Evolutionary conservation across 37 sponge, comb jelly and placozoan genomes (phyloP), one percentile per base, ranked within the genome.

Genomic region (Hexactinellida sp.): DNA sequence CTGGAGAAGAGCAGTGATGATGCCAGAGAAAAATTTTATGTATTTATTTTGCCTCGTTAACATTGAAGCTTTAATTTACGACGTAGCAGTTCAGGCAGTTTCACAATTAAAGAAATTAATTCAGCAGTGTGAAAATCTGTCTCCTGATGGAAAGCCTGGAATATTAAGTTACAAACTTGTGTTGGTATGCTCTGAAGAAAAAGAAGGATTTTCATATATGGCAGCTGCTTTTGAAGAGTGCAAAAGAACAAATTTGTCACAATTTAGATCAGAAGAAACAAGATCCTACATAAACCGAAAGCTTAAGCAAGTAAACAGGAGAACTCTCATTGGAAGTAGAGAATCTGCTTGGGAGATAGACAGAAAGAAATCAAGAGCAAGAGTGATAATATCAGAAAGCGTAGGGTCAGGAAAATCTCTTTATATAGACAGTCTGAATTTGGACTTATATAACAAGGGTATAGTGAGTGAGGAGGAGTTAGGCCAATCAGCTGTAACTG

Each of bases 351-450:
- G 76, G 76, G 30, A 25, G 76, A 23, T 63, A 7, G 76, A 63
- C 13, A 28, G 13, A 32, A n/a, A 63, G 21, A 63, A n/a, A n/a
- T 63, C 76, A 3, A 63, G 76, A 63, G 76, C 13, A 7, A 63
- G 76, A n/a, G 3, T 63, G 25, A 23, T 63, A 10, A 23, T 63
- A n/a, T 63, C 76, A 25, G 76, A 63, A 7, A 63, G 76, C 34
- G 76, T 63, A n/a, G 76, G 76, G 13, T 7, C 76, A 63, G 76
- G 76, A 32, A 63, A 63, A n/a, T 63, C 76, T 63, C 34, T 63
- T 7, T 32, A 63, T 7, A n/a, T 63, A 7, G 5, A n/a, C 5
- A 63, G 13, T 23, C 25, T 63, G 3, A 3, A 25, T 7, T 63
- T 23, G 3, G 76, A 63, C 34, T 21, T 63, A n/a, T n/a, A 21